These are phyloP conservation scores for Heliconius cydno DNA, from an alignment of 2,888 invertebrate species.

Conservation along the genomic window DNA sequence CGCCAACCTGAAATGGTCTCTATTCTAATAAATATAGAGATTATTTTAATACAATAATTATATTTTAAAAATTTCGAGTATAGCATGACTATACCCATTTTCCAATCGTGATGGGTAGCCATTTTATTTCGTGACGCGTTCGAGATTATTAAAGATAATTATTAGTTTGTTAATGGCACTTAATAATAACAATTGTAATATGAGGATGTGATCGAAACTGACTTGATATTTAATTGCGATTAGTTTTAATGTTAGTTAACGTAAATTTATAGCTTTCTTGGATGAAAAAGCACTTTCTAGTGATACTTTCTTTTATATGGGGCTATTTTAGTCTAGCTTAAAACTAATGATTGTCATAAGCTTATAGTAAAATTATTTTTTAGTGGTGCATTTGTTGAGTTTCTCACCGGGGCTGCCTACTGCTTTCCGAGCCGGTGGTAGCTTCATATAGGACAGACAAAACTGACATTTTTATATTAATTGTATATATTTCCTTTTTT, in stretches of 20 bases:
- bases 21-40: slow-evolving; percentile 45
- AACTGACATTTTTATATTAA: not conserved
- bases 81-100: slow-evolving; percentile 46
- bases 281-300: slow-evolving; percentile 14
- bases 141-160: slow-evolving; percentile 48
- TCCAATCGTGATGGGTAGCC: slow-evolving; percentile 48
- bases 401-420: not conserved
- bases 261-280: slow-evolving; percentile 15
- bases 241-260: slow-evolving; percentile 12
- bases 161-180: slow-evolving; percentile 44
- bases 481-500: no score
- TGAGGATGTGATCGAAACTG: slow-evolving; percentile 39
- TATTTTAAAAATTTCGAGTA: slow-evolving; percentile 45
- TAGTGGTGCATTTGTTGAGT: not conserved
- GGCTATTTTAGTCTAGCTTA: not conserved
- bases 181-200: slow-evolving; percentile 41
- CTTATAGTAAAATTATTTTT: not conserved
- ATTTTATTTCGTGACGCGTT: slow-evolving; percentile 49
- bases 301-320: not conserved
- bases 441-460: not conserved
- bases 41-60: slow-evolving; percentile 47
- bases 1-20: slow-evolving; percentile 16
- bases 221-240: slow-evolving; percentile 14
- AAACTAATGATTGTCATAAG: not conserved
- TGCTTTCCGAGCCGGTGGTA: not conserved